Conservation (phyloP, 1,140 invertebrate species). For the Acromyrmex charruanus region DNA sequence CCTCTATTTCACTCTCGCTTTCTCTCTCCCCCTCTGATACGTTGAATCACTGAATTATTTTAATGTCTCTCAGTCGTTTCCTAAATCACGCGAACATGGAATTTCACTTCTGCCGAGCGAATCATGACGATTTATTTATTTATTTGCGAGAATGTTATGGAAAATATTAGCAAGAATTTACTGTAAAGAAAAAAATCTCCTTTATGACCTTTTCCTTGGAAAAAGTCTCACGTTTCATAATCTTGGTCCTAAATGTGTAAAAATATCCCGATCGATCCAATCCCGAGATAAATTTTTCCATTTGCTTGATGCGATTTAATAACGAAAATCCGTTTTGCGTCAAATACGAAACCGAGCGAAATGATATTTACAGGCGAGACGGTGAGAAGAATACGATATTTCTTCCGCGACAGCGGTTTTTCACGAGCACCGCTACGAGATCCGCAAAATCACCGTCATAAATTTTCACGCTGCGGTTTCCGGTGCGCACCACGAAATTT, state of each 20-base stretch:
- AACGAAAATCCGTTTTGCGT: constrained; percentile 16
- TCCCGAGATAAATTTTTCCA: constrained; percentile 7
- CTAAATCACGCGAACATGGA: constrained; percentile 38
- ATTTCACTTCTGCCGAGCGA: constrained; percentile 3
- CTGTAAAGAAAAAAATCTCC: neutral
- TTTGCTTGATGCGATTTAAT: neutral
- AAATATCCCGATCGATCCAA: neutral
- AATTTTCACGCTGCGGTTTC: constrained; percentile 42
- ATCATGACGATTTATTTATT: neutral
- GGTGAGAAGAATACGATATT: constrained; percentile 52
- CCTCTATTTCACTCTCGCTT: neutral
- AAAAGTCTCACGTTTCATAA: neutral
- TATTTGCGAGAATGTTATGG: neutral
- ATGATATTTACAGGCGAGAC: constrained; percentile 36
- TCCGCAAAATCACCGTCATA: constrained; percentile 51
- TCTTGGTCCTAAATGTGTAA: neutral
- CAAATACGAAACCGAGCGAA: constrained; percentile 10
- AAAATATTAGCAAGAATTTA: constrained; percentile 22
- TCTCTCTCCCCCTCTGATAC: neutral
- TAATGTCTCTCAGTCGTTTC: constrained; percentile 15
- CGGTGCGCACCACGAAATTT: constrained; percentile 34
- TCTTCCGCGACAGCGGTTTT: constrained; percentile 34
- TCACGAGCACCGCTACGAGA: constrained; percentile 21
- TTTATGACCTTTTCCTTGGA: neutral
- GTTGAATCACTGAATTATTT: constrained; percentile 35